Base-by-base conservation (phyloP, 53 echinoderm and acorn worm genomes). In the Luidia sarsii region DNA sequence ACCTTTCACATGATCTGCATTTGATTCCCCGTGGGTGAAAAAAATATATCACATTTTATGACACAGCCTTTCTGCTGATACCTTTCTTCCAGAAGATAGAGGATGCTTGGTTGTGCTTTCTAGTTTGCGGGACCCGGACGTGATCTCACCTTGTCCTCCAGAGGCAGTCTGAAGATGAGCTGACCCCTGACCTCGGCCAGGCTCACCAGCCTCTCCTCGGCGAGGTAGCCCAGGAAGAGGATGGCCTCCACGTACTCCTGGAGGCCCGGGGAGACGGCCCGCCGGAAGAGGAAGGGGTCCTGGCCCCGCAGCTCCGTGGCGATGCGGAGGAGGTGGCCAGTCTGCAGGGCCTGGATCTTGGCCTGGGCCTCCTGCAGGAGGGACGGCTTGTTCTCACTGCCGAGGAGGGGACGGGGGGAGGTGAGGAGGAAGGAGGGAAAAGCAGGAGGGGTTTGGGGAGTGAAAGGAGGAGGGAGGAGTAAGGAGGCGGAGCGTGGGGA, bases 201-300 rank as follows among this genome's bases (percentile, higher is more conserved):
- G 7, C 80, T 64, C 25, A 96, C 37, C 29, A 96, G 69, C 19
- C 83, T 64, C 37, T 65, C 71, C 34, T 86, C 69, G 15, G 80
- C 79, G 52, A 93, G 53, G 66, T 88, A 96, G 39, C 70, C 33
- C 27, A 83, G 83, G 67, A 96, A 96, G 13, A 91, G 69, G 6
- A 96, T 75, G 0, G 93, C 93, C 61, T 96, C 96, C 3, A 96
- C 82, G 81, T 91, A 96, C 59, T 96, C 96, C 56, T 96, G 96
- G 21, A 90, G 38, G 4, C 96, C 96, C 3, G 88, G 85, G 23
- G 96, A 90, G 57, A 90, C 83, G 0, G 96, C 86, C 24, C 88
- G 79, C 37, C 86, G 67, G 50, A 71, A 96, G 23, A 70, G 72
- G 75, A 79, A 88, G 0, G 85, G 65, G 52, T 93, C 93, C 55